Evolutionary conservation across 2,888 invertebrate species (phyloP), one percentile per base, ranked within the genome.

Genomic region (Callyntrura guangdongensis): DNA sequence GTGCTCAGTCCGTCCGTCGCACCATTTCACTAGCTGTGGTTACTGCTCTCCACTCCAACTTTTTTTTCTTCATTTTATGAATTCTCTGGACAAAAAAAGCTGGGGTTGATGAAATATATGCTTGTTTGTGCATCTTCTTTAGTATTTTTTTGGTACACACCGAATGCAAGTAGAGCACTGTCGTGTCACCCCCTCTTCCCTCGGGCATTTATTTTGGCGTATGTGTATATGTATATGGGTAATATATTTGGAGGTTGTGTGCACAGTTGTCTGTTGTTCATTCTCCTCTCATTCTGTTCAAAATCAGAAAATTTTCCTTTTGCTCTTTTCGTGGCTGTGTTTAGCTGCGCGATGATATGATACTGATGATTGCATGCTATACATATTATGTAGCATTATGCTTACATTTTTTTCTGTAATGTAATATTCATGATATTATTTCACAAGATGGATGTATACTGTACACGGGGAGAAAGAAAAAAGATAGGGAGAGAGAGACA

Each of bases 101-200:
- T 87, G 87, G 87, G 87, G 87, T 87, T 87, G 87, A 79, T 87
- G 87, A 87, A 87, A 87, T 87, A 36, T 81, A 87, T 67, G 81
- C 87, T 64, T 87, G 81, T 87, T 81, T 87, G 87, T 87, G 81
- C 81, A 81, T 79, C 79, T 61, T 86, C 86, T 77, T 86, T 25
- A 84, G 27, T 53, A 22, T 47, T 47, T 56, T 14, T 45, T 67
- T n/a, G 17, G 8, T 53, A 56, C 11, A 82, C 36, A 17, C 27
- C 12, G 56, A 82, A 45, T 82, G 64, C 82, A 79, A 61, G 86
- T 87, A 79, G 77, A 79, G 59, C 79, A 79, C 86, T 86, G 86
- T 87, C 79, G 36, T 90, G 86, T 90, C 90, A 90, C 90, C 90
- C 90, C 90, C 86, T 90, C 86, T 86, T 74, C 90, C 90, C 90